phyloP scores from a whole-genome alignment of 1,140 invertebrate species.

The Bicyclus anynana region DNA sequence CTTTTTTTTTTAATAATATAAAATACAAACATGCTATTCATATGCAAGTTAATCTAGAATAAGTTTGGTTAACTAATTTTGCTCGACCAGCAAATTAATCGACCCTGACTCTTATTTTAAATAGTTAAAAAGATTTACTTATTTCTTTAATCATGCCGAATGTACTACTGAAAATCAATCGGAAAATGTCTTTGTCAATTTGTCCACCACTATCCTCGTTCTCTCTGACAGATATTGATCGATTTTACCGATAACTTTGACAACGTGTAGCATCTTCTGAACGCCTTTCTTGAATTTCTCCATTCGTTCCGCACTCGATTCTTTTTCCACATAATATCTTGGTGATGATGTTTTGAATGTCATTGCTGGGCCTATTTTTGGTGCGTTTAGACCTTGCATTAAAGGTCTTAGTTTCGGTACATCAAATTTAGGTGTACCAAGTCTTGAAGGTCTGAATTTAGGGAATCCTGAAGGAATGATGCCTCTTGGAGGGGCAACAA shows the following conservation, averaged over 20 bases:
- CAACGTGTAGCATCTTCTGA: conserved; percentile 60
- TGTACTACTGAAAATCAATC: conserved; percentile 37
- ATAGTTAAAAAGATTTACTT: too few relatives aligned
- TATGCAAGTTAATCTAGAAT: too few relatives aligned
- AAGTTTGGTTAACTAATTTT: too few relatives aligned
- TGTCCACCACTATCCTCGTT: conserved; percentile 60
- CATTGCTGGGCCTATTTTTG: conserved; percentile 40
- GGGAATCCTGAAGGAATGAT: conserved; percentile 43
- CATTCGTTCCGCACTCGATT: conserved; percentile 60
- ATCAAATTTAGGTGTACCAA: conserved; percentile 44
- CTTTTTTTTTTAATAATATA: too few relatives aligned
- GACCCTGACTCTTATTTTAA: too few relatives aligned
- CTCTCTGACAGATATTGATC: conserved; percentile 65
- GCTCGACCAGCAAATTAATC: too few relatives aligned
- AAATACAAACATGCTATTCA: too few relatives aligned
- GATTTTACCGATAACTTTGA: conserved; percentile 60
- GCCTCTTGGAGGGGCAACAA: conserved; percentile 45
- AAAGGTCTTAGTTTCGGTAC: conserved; percentile 41
- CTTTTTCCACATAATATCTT: conserved; percentile 46
- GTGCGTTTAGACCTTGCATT: conserved; percentile 26
- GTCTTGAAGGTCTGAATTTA: conserved; percentile 39
- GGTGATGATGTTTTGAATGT: conserved; percentile 28
- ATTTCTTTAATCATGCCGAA: too few relatives aligned
- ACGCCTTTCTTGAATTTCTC: conserved; percentile 67
- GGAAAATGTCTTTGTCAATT: conserved; percentile 56